Evolutionary conservation across 2,797 vertebrate genomes (phyloP).

Genomic region (Crypturellus tataupa): DNA sequence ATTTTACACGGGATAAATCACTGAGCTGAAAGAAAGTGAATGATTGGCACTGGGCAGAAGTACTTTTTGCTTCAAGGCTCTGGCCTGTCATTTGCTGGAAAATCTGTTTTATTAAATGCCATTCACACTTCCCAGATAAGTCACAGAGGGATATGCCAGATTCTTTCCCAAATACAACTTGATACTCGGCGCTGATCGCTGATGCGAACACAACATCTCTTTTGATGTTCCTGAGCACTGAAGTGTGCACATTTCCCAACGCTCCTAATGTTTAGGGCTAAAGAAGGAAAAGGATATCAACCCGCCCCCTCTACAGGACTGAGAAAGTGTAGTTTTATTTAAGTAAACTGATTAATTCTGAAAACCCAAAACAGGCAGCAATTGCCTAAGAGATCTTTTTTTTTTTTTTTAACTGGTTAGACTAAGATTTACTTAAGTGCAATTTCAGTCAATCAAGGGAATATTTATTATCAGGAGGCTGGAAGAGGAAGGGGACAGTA

Average conservation of each 20-base stretch:
- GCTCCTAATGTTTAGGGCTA: neutral
- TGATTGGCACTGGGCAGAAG: conserved; percentile 69
- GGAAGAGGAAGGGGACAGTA: neutral
- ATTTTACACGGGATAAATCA: conserved; percentile 43
- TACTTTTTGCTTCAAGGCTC: conserved; percentile 73
- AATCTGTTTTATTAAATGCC: conserved; percentile 78
- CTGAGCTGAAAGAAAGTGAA: conserved; percentile 58
- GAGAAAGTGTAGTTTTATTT: neutral
- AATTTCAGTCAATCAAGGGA: neutral
- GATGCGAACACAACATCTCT: conserved; percentile 62
- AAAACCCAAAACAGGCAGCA: neutral
- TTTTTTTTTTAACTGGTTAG: neutral
- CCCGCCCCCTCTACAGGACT: neutral
- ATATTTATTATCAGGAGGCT: neutral
- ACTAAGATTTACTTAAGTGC: neutral
- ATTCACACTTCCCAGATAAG: conserved; percentile 70
- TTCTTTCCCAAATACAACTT: conserved; percentile 49
- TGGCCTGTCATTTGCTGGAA: conserved; percentile 56
- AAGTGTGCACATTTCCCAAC: conserved; percentile 10
- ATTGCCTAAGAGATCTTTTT: neutral
- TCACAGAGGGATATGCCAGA: conserved; percentile 59
- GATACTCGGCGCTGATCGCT: conserved; percentile 50
- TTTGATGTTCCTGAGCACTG: conserved; percentile 64
- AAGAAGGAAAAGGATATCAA: conserved; percentile 28
- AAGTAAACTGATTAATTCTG: neutral